These are phyloP conservation scores for Heliconius melpomene DNA, from an alignment of 1,140 invertebrate species.

Conservation along the genomic window DNA sequence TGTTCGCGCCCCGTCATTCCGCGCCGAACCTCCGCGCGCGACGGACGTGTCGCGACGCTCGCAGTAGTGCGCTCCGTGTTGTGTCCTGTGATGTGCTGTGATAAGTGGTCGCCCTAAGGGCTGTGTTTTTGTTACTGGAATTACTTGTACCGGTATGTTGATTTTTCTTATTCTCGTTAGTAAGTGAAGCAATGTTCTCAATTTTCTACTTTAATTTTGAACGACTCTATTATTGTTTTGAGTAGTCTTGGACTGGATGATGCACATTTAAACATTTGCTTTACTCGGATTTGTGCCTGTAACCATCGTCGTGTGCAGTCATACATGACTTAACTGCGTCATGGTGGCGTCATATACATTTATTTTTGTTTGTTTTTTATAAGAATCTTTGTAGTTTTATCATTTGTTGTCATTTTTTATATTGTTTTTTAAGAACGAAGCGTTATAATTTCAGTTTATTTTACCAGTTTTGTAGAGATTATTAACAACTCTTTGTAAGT, in stretches of 20 bases:
- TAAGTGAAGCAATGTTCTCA: background rate
- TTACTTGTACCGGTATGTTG: constrained; percentile 51
- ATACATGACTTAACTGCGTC: background rate
- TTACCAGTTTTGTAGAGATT: background rate
- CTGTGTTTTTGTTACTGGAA: constrained; percentile 54
- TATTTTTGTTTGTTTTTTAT: background rate
- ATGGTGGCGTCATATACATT: background rate
- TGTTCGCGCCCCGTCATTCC: constrained; percentile 45
- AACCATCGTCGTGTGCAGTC: background rate
- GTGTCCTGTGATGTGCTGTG: constrained; percentile 71
- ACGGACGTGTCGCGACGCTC: constrained; percentile 67
- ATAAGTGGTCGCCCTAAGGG: constrained; percentile 67
- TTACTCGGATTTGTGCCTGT: background rate
- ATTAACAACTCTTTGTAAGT: no score
- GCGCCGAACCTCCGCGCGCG: constrained; percentile 72
- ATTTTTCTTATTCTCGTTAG: background rate
- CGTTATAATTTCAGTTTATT: background rate
- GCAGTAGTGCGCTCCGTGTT: constrained; percentile 60
- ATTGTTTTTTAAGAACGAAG: background rate
- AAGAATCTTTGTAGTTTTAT: background rate
- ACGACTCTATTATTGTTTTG: background rate
- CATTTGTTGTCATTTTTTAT: background rate
- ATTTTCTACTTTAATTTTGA: background rate
- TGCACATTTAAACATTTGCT: background rate
- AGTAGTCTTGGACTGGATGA: background rate